Evolutionary conservation across 2,113 vertebrate species (phyloP), one percentile per base, ranked within the genome.

Genomic region (Sula dactylatra): DNA sequence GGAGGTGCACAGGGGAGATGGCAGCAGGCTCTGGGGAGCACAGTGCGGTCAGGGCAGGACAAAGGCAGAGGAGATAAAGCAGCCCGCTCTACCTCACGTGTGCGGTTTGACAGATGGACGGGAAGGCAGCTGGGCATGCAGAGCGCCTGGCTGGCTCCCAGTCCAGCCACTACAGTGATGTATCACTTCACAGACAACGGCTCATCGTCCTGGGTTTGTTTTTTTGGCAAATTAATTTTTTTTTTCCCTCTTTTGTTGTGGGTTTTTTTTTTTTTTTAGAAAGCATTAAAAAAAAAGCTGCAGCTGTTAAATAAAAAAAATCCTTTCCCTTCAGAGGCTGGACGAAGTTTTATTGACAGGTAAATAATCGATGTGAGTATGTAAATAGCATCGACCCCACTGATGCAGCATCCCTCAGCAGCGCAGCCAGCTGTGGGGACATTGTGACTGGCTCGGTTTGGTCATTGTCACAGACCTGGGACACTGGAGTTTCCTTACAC

Each of bases 251-350:
- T 92, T 71, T 90, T 70, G 29, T 3, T 21, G 90, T 44, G 44
- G 16, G 74, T 62, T 56, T 65, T 25, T 78, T 34, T 93, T 94
- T 80, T 94, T 96, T 92, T 96, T 93, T 92, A 95, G 94, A 96
- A 96, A 98, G 97, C 97, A 84, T 95, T 96, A 97, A 97, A 98
- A 98, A 96, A 96, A 96, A 93, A 94, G 47, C 74, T 90, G 94
- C 94, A 86, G 92, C 94, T 97, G 66, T 96, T 97, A 95, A 98
- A 97, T n/a, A n/a, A 97, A 83, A 84, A 95, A 95, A 95, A 95
- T 92, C 95, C 55, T 82, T 97, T 96, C 94, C 93, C 93, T 95
- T 73, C 49, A 2, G 9, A 91, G 95, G 97, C 94, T 86, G 94
- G 94, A 88, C 1, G 42, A 96, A 92, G 85, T 94, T 97, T 97